phyloP scores from a whole-genome alignment of 2,888 invertebrate species.

The Microctonus brassicae region DNA sequence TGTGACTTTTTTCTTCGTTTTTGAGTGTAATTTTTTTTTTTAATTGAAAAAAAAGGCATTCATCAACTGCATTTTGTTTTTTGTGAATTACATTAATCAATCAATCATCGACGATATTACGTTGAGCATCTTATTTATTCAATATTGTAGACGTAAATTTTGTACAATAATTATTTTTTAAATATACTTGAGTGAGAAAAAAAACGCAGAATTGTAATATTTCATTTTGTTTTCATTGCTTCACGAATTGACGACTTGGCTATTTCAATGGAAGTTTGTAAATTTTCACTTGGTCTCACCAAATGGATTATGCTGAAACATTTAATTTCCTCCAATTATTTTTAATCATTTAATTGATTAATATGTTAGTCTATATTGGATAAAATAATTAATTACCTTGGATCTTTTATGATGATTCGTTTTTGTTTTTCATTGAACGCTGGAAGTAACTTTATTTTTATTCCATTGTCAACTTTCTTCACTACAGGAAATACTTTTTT shows the following conservation, averaged over 20 bases:
- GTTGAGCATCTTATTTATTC: constrained; percentile 19
- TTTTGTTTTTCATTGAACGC: constrained; percentile 51
- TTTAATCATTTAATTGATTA: background rate
- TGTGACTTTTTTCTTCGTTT: background rate
- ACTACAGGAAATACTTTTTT: constrained; percentile 53
- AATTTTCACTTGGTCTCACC: constrained; percentile 54
- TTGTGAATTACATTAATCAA: background rate
- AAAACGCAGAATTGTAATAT: constrained; percentile 15
- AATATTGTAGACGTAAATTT: constrained; percentile 30
- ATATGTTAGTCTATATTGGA: constrained; percentile 27
- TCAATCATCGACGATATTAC: background rate
- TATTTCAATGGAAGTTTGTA: constrained; percentile 54
- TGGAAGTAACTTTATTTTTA: constrained; percentile 56
- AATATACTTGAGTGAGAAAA: constrained; percentile 25
- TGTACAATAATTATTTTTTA: constrained; percentile 22
- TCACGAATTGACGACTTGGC: constrained; percentile 58
- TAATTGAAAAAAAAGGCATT: background rate
- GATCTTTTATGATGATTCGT: constrained; percentile 58
- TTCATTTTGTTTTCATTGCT: constrained; percentile 51
- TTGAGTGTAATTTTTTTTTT: background rate
- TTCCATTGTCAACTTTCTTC: constrained; percentile 57
- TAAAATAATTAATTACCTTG: constrained; percentile 49
- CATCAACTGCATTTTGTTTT: background rate
- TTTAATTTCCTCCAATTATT: constrained; percentile 7
- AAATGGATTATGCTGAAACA: constrained; percentile 54